Conservation (phyloP, 2,888 invertebrate species). For the Dioctria linearis region DNA sequence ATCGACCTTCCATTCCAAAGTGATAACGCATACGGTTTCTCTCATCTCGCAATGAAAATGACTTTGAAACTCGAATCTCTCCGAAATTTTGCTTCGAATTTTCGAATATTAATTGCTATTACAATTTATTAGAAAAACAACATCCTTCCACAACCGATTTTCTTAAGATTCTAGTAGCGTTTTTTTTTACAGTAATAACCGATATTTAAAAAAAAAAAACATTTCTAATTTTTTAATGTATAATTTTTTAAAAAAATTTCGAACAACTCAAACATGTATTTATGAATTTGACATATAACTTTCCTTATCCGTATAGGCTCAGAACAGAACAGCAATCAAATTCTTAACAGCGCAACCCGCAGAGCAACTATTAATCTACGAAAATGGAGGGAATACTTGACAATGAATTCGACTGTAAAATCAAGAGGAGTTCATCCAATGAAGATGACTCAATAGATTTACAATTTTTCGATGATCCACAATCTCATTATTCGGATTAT, state of each 20-base stretch:
- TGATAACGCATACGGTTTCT: too few relatives aligned
- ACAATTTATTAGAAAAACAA: too few relatives aligned
- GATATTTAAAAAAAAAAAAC: too few relatives aligned
- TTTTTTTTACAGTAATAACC: too few relatives aligned
- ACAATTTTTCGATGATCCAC: conserved; percentile 56
- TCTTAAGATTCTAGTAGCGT: too few relatives aligned
- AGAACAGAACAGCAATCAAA: neutral
- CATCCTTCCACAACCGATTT: too few relatives aligned
- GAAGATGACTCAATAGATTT: conserved; percentile 57
- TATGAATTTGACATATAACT: conserved; percentile 31
- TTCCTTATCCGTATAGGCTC: conserved; percentile 38
- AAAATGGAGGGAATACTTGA: conserved; percentile 51
- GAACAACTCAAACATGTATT: neutral
- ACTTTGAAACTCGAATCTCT: too few relatives aligned
- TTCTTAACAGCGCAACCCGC: neutral
- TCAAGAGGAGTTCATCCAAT: conserved; percentile 53
- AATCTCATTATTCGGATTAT: conserved; percentile 31
- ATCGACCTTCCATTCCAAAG: too few relatives aligned
- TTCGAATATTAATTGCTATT: too few relatives aligned
- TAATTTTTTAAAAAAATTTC: neutral
- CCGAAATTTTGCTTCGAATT: too few relatives aligned
- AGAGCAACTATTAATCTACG: neutral
- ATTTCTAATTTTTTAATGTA: too few relatives aligned
- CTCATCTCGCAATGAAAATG: too few relatives aligned
- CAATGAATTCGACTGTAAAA: conserved; percentile 49